Conservation (phyloP, 2,888 invertebrate genomes). For the Ormia ochracea region DNA sequence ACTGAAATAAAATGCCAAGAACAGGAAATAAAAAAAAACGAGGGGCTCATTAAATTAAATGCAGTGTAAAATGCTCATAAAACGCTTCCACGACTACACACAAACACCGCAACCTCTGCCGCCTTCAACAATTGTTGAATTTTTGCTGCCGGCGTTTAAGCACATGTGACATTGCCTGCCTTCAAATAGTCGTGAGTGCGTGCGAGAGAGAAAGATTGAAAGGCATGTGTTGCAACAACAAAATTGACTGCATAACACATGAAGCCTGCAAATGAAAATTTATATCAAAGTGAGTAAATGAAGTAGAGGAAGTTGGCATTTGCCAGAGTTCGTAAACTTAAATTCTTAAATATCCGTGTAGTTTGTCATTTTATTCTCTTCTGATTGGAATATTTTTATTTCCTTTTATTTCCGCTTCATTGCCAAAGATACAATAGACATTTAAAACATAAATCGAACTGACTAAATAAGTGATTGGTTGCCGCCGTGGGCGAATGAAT, state of each 20-base stretch:
- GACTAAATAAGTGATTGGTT: no score
- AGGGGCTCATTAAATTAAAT: constrained; percentile 73
- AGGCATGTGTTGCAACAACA: constrained; percentile 41
- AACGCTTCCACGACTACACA: constrained; percentile 63
- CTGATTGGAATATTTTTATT: no score
- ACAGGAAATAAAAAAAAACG: constrained; percentile 12
- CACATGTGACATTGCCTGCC: neutral
- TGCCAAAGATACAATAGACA: no score
- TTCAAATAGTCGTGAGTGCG: neutral
- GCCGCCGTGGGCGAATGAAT: no score
- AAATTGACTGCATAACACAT: constrained; percentile 29
- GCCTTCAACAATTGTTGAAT: constrained; percentile 16
- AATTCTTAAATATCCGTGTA: no score
- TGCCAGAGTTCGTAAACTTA: no score
- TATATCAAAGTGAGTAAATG: constrained; percentile 12
- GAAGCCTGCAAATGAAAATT: constrained; percentile 27
- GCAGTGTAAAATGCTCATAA: constrained; percentile 73
- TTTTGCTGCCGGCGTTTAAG: neutral
- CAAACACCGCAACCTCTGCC: constrained; percentile 1
- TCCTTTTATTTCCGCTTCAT: no score
- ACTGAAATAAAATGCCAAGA: constrained; percentile 21
- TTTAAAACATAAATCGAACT: no score
- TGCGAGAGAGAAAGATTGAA: neutral
- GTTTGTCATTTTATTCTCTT: no score
- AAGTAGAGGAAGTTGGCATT: no score